phyloP scores from a whole-genome alignment of 2,888 invertebrate species.

The Eretmocerus hayati region DNA sequence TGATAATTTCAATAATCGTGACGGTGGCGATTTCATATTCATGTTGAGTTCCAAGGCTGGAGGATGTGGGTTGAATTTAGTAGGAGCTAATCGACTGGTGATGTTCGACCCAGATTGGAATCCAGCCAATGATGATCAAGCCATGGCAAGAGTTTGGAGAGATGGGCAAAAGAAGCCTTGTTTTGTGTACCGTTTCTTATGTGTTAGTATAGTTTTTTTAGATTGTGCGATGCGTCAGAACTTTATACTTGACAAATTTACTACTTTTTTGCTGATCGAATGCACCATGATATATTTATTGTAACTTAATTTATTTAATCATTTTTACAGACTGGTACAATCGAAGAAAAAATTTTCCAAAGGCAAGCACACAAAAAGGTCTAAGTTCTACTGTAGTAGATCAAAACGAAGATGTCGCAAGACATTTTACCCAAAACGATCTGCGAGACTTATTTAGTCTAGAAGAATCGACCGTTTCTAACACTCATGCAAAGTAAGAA shows the following conservation, averaged over 20 bases:
- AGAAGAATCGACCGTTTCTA: slow-evolving; percentile 75
- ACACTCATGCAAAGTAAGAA: slow-evolving; percentile 74
- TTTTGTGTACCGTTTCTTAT: slow-evolving; percentile 89
- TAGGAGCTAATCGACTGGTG: slow-evolving; percentile 92
- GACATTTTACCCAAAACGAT: slow-evolving; percentile 92
- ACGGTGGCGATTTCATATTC: slow-evolving; percentile 87
- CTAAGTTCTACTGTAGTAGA: slow-evolving; percentile 95
- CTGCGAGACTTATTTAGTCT: slow-evolving; percentile 86
- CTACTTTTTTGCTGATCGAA: too few relatives aligned
- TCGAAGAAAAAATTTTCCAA: slow-evolving; percentile 99
- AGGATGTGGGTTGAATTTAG: slow-evolving; percentile 96
- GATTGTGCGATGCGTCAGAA: too few relatives aligned
- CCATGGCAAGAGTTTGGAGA: slow-evolving; percentile 98
- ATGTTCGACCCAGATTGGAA: slow-evolving; percentile 99
- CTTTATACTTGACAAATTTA: too few relatives aligned
- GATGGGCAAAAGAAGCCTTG: slow-evolving; percentile 99
- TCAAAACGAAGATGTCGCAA: slow-evolving; percentile 88
- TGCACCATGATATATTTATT: neutral
- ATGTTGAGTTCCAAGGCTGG: slow-evolving; percentile 99
- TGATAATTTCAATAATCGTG: slow-evolving; percentile 87
- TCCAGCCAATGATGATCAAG: slow-evolving; percentile 99
- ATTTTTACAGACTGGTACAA: slow-evolving; percentile 74
- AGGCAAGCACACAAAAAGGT: slow-evolving; percentile 97
- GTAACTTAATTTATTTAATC: neutral
- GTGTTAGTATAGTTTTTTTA: slow-evolving; percentile 63